A percentile compares a stretch with the other conserved stretches of the same genome.
phyloP scores from a whole-genome alignment of 2,888 invertebrate genomes.

The Flexamia atlantica region DNA sequence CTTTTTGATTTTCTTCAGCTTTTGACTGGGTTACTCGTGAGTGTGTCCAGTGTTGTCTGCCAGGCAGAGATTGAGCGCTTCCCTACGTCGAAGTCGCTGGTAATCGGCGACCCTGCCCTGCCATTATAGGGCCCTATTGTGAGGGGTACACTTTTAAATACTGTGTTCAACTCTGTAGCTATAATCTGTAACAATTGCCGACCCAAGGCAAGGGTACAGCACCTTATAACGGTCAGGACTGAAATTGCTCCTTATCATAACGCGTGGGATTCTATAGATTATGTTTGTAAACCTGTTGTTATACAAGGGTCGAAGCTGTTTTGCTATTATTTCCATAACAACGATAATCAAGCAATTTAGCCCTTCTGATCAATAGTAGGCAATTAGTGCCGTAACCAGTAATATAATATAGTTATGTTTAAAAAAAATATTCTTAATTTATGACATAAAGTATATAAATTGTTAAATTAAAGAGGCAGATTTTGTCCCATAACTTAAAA shows the following conservation, averaged over 20 bases:
- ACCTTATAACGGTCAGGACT: slow-evolving; percentile 32
- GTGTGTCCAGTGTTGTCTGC: not conserved
- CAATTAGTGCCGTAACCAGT: not conserved
- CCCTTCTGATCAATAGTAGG: not conserved
- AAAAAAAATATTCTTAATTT: no score
- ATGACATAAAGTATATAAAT: no score
- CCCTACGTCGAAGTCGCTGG: slow-evolving; percentile 26
- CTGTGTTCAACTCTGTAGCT: slow-evolving; percentile 44
- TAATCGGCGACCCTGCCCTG: slow-evolving; percentile 16
- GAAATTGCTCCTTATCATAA: slow-evolving; percentile 43
- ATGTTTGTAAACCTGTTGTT: slow-evolving; percentile 38
- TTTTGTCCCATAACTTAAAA: no score
- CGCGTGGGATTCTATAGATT: slow-evolving; percentile 33
- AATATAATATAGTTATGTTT: no score
- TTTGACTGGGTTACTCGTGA: no score
- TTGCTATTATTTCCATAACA: slow-evolving; percentile 9
- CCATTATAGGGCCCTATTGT: slow-evolving; percentile 22
- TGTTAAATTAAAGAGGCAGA: no score
- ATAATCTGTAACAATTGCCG: slow-evolving; percentile 24
- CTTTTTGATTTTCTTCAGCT: no score
- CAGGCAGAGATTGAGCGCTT: not conserved
- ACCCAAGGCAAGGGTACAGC: slow-evolving; percentile 14
- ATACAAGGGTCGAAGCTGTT: not conserved
- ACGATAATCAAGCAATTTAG: not conserved
- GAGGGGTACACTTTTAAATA: slow-evolving; percentile 47